These are phyloP conservation scores for Panthera tigris DNA, from an alignment of 2,113 vertebrate genomes.

Conservation along the genomic window DNA sequence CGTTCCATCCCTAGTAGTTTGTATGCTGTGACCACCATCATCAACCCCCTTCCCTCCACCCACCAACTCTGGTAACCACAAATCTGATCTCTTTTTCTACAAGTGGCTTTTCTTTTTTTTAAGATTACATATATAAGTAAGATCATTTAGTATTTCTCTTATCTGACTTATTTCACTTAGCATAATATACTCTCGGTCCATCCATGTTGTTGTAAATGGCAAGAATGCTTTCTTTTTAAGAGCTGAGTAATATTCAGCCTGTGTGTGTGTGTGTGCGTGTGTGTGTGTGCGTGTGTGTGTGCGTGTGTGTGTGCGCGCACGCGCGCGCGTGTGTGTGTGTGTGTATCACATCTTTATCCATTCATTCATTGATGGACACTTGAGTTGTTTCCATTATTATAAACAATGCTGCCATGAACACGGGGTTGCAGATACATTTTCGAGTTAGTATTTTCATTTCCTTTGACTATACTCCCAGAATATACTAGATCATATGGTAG, in stretches of 20 bases:
- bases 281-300: too few relatives aligned
- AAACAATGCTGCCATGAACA: not conserved
- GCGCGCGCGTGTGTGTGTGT: too few relatives aligned
- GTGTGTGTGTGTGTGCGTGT: too few relatives aligned
- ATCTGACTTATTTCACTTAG: not conserved
- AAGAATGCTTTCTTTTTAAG: not conserved
- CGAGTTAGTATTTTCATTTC: not conserved
- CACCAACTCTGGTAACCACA: not conserved
- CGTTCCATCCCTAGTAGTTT: not conserved
- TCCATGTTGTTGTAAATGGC: not conserved
- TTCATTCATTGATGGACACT: not conserved
- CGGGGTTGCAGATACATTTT: not conserved
- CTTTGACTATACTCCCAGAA: not conserved
- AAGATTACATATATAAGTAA: not conserved
- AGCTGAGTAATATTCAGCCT: not conserved
- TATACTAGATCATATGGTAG: not conserved
- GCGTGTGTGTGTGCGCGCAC: too few relatives aligned
- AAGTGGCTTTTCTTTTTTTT: not conserved
- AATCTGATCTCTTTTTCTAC: not conserved
- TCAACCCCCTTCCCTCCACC: not conserved
- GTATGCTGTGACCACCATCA: not conserved
- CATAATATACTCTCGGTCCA: not conserved
- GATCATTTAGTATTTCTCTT: not conserved
- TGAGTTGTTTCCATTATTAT: not conserved
- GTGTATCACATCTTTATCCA: not conserved